Percentiles rank a stretch among this genome's conserved stretches.
These are phyloP conservation scores for Drosophila sulfurigaster DNA, from an alignment of 1,140 invertebrate species.

Conservation along the genomic window DNA sequence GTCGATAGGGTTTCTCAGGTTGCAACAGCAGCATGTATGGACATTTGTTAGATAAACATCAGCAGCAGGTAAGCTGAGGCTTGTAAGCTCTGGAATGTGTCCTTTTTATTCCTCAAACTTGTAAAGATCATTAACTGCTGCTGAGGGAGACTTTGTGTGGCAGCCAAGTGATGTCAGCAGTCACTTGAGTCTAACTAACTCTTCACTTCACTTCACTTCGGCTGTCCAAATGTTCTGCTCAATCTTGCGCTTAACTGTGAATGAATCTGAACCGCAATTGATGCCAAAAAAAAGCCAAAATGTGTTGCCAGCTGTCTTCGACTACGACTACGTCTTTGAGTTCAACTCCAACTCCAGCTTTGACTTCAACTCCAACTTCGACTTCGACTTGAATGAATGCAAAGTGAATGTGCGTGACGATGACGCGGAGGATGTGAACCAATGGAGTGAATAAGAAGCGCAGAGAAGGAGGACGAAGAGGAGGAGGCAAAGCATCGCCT, in stretches of 20 bases:
- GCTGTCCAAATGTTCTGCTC: conserved; percentile 23
- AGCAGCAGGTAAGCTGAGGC: conserved; percentile 36
- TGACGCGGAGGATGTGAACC: conserved; percentile 42
- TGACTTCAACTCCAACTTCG: conserved; percentile 13
- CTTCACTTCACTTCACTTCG: conserved; percentile 14
- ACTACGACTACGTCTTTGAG: conserved; percentile 1
- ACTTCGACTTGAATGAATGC: conserved; percentile 71
- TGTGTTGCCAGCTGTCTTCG: conserved; percentile 32
- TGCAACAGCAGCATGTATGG: conserved; percentile 35
- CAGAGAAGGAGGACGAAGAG: too few species aligned
- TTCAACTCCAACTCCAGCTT: not conserved
- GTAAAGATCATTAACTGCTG: not conserved
- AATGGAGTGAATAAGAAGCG: not conserved
- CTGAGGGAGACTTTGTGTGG: not conserved
- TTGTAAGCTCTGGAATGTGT: conserved; percentile 30
- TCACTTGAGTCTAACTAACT: conserved; percentile 30
- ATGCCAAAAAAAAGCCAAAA: conserved; percentile 49
- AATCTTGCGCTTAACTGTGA: conserved; percentile 48
- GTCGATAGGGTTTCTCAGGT: conserved; percentile 35
- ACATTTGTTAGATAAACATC: conserved; percentile 74
- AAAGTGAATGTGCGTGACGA: conserved; percentile 79
- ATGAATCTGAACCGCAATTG: conserved; percentile 65
- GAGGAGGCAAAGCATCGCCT: conserved; percentile 8
- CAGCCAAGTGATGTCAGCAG: not conserved
- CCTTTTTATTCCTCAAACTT: too few species aligned